phyloP scores from a whole-genome alignment of 2,888 invertebrate species.

The Choreutis nemorana region DNA sequence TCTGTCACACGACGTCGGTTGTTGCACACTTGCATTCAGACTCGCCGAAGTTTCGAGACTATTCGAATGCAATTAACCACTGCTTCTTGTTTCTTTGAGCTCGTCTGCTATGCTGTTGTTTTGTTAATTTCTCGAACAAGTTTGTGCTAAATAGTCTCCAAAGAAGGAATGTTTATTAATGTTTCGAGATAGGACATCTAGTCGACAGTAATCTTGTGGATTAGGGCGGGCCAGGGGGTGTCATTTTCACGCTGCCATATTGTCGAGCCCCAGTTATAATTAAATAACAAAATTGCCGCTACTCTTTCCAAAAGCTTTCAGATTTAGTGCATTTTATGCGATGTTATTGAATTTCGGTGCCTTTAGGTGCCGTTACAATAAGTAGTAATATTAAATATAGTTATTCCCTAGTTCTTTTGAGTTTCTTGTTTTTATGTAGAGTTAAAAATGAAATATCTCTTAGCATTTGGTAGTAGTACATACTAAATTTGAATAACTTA shows the following conservation, averaged over 20 bases:
- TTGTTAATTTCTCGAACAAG: conserved; percentile 38
- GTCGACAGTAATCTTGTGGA: conserved; percentile 23
- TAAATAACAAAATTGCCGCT: conserved; percentile 48
- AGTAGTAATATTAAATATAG: too few species aligned
- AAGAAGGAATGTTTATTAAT: conserved; percentile 40
- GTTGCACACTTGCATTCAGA: conserved; percentile 29
- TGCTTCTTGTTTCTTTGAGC: not conserved
- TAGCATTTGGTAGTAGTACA: too few species aligned
- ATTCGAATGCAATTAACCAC: conserved; percentile 48
- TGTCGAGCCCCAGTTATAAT: conserved; percentile 37
- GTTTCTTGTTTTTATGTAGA: too few species aligned
- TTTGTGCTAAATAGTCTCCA: conserved; percentile 33
- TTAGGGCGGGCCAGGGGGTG: conserved; percentile 19
- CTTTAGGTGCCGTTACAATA: too few species aligned
- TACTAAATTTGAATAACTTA: too few species aligned
- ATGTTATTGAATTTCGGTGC: too few species aligned
- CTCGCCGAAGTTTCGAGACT: conserved; percentile 23
- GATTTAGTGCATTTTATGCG: conserved; percentile 17
- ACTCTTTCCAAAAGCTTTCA: conserved; percentile 31
- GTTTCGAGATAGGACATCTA: conserved; percentile 24
- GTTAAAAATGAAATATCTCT: too few species aligned
- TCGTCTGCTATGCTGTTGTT: conserved; percentile 9
- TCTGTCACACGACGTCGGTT: conserved; percentile 17
- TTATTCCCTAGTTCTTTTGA: too few species aligned
- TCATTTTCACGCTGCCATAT: conserved; percentile 47